Evolutionary conservation across 2,888 invertebrate species (phyloP).

Genomic region (Hyposoter didymator): DNA sequence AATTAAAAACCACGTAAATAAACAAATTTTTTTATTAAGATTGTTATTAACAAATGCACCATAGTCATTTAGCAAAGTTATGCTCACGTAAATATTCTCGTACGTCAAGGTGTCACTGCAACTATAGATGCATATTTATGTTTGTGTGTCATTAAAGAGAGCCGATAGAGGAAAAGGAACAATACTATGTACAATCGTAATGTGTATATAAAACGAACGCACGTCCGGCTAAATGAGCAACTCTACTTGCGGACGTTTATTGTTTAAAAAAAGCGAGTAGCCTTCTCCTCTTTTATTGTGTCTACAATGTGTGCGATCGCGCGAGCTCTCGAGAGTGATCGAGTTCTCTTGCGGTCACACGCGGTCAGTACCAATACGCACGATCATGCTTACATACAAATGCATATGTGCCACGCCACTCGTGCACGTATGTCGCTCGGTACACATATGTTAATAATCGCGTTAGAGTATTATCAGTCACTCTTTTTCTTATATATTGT

Average conservation of each 20-base stretch:
- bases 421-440: not conserved
- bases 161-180: constrained; percentile 61
- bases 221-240: constrained; percentile 78
- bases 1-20: not conserved
- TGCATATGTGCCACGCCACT: not conserved
- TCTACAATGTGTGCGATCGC: constrained; percentile 74
- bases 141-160: constrained; percentile 47
- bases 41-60: not conserved
- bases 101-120: not conserved
- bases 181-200: constrained; percentile 59
- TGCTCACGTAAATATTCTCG: not conserved
- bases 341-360: constrained; percentile 75
- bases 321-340: constrained; percentile 46
- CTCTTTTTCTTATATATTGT: constrained; percentile 1
- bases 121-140: not conserved
- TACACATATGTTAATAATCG: constrained; percentile 18
- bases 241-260: constrained; percentile 73
- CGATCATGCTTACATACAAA: not conserved
- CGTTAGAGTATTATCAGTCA: constrained; percentile 50
- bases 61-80: not conserved
- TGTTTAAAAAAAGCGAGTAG: constrained; percentile 75
- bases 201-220: constrained; percentile 54
- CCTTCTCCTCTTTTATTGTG: constrained; percentile 78
- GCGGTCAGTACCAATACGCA: constrained; percentile 73
- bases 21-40: not conserved